Evolutionary conservation across 1,140 invertebrate genomes (phyloP).

Genomic region (Coenobita brevimanus): DNA sequence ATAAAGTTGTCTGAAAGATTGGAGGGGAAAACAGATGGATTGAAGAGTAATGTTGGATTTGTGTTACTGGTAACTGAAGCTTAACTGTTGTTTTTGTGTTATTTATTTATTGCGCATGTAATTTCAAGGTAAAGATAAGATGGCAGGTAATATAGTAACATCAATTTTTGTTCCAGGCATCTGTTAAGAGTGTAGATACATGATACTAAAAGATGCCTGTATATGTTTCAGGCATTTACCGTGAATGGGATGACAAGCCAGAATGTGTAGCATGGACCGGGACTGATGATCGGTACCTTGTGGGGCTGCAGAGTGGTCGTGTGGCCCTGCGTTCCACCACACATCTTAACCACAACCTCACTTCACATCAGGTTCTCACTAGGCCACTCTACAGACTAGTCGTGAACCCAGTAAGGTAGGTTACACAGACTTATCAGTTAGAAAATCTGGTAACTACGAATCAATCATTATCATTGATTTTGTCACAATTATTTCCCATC

Average conservation of each 20-base stretch:
- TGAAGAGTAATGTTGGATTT: no score
- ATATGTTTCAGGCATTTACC: slow-evolving; percentile 37
- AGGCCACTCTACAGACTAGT: slow-evolving; percentile 40
- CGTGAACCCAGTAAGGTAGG: slow-evolving; percentile 25
- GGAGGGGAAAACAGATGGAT: no score
- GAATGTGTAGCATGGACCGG: slow-evolving; percentile 43
- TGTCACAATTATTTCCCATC: background rate
- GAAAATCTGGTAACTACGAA: background rate
- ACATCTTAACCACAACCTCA: slow-evolving; percentile 16
- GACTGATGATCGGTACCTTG: slow-evolving; percentile 17
- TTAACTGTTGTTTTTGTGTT: no score
- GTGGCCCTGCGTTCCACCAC: slow-evolving; percentile 24
- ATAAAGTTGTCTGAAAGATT: no score
- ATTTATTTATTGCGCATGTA: no score
- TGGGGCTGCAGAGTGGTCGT: slow-evolving; percentile 35
- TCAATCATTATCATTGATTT: background rate
- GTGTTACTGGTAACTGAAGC: no score
- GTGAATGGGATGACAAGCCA: slow-evolving; percentile 49
- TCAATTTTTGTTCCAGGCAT: no score
- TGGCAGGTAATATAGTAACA: no score
- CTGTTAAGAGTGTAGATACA: no score
- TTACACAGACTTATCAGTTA: background rate
- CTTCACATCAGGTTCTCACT: slow-evolving; percentile 12
- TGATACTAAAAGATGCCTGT: no score
- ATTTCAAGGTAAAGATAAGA: no score